Conservation (phyloP, 2,797 vertebrate species). For the Scolopax bukidnonensis region DNA sequence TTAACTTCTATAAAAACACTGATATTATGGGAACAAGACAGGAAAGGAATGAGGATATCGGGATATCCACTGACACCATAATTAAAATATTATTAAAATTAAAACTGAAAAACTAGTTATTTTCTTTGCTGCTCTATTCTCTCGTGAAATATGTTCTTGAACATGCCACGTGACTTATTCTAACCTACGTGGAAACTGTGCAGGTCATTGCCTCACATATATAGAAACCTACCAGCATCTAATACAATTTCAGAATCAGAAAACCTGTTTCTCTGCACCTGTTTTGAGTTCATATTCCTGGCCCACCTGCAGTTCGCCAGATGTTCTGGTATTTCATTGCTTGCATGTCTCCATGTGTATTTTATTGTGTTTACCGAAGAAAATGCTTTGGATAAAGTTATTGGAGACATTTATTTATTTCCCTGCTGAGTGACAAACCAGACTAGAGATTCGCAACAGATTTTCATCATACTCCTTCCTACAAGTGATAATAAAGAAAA, state of each 20-base stretch:
- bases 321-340: slow-evolving; percentile 52
- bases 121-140: neutral
- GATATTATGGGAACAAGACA: neutral
- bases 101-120: neutral
- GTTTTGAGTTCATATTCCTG: slow-evolving; percentile 12
- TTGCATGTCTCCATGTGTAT: slow-evolving; percentile 13
- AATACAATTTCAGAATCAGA: slow-evolving; percentile 50
- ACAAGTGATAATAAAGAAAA: slow-evolving; percentile 28
- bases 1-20: neutral
- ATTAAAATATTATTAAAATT: neutral
- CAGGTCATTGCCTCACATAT: neutral
- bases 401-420: slow-evolving; percentile 50
- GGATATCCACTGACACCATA: neutral
- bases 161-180: neutral
- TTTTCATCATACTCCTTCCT: slow-evolving; percentile 11
- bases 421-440: slow-evolving; percentile 46
- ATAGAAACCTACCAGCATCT: slow-evolving; percentile 6
- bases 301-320: slow-evolving; percentile 51
- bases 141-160: neutral
- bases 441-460: neutral
- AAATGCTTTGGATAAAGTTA: slow-evolving; percentile 47
- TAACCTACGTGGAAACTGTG: neutral
- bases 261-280: slow-evolving; percentile 53
- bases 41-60: neutral
- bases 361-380: slow-evolving; percentile 56